Base-by-base conservation (phyloP, 2,113 vertebrate genomes). In the Prochilodus magdalenae region DNA sequence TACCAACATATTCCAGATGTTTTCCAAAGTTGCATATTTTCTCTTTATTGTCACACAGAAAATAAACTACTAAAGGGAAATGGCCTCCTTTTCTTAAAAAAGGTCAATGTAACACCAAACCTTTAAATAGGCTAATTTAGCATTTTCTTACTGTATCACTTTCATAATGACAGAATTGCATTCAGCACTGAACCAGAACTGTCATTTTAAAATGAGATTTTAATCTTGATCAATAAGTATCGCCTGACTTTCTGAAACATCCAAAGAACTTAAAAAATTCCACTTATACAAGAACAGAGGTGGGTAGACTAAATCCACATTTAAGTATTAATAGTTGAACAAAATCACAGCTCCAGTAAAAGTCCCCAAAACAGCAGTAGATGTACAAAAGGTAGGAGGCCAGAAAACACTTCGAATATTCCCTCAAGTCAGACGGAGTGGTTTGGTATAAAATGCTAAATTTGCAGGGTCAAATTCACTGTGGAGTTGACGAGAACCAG, bases 21-120 rank as follows among this genome's bases (percentile, higher is more conserved):
- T 83, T 57, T 67, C 12, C 55, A 51, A 67, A 24, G 72, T 80
- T 84, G 79, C 75, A 86, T 83, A 84, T 75, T 33, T 81, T 81
- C 11, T 40, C 82, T 33, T 83, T 27, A 3, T 40, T 0, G 22
- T 62, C n/a, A 82, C 18, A 76, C 59, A 71, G 27, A 79, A 30
- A 6, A 33, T 60, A 16, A 57, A 72, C 53, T 36, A 59, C 30
- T 71, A 78, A 77, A 81, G 60, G 83, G 20, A 40, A 75, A 65
- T 44, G 4, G 20, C 14, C n/a, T 80, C 13, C 47, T 60, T 77
- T 71, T 67, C 4, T 27, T 71, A 22, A 51, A 18, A n/a, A 3
- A 18, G 49, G 14, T 33, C 18, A 62, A 1, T 67, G 40, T 18
- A 16, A 62, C 30, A 20, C n/a, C 36, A 62, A 72, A 12, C 18